Conservation (phyloP, 2,888 invertebrate genomes). For the Drosophila leonis region DNA sequence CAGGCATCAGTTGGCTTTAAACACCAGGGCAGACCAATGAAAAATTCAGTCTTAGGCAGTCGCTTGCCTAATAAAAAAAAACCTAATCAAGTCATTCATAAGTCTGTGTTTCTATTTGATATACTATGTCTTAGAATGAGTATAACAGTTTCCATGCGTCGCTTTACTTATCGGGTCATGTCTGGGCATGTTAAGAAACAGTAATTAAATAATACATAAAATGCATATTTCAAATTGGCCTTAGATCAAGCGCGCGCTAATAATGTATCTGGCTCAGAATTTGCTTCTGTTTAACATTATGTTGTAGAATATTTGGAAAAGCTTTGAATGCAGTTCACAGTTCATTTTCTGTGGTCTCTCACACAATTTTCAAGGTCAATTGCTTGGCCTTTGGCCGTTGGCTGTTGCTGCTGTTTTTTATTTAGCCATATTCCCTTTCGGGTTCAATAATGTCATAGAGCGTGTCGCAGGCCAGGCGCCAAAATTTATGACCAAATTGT, state of each 20-base stretch:
- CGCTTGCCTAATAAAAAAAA: conserved; percentile 50
- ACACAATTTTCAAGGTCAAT: conserved; percentile 65
- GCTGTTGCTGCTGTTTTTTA: conserved; percentile 43
- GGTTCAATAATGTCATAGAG: conserved; percentile 78
- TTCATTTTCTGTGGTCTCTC: conserved; percentile 1
- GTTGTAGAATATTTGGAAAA: conserved; percentile 14
- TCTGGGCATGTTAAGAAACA: too few relatives aligned
- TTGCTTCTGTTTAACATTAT: not conserved
- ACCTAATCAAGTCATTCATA: conserved; percentile 30
- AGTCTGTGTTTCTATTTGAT: conserved; percentile 1
- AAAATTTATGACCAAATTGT: conserved; percentile 74
- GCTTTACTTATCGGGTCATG: too few relatives aligned
- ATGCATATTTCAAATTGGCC: not conserved
- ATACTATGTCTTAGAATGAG: not conserved
- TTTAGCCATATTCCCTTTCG: conserved; percentile 66
- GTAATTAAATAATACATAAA: not conserved
- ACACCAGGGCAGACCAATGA: conserved; percentile 30
- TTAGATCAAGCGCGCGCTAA: not conserved
- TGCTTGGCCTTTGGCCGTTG: conserved; percentile 53
- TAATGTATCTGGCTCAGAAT: not conserved
- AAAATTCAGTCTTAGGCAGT: conserved; percentile 30
- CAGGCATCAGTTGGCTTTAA: conserved; percentile 54
- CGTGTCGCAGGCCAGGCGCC: conserved; percentile 76
- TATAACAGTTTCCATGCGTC: too few relatives aligned
- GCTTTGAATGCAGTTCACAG: conserved; percentile 19